phyloP scores from a whole-genome alignment of 2,797 vertebrate species.

The Sebastolobus altivelis region DNA sequence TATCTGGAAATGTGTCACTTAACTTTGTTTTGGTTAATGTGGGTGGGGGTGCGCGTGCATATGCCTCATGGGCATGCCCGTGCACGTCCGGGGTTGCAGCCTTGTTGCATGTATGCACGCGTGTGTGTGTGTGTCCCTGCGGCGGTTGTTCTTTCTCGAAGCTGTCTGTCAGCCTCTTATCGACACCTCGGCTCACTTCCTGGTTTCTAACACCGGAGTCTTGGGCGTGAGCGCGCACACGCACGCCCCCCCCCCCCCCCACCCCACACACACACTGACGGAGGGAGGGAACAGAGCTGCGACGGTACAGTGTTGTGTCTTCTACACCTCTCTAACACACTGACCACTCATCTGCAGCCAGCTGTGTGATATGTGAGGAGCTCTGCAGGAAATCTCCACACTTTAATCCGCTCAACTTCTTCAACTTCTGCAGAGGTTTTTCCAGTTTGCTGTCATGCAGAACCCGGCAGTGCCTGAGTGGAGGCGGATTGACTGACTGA shows the following conservation, averaged over 20 bases:
- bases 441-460: slow-evolving; percentile 6
- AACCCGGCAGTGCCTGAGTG: slow-evolving; percentile 28
- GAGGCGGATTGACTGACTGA: neutral
- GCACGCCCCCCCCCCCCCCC: neutral
- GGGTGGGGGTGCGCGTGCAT: neutral
- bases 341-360: neutral
- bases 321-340: neutral
- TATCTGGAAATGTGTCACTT: neutral
- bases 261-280: neutral
- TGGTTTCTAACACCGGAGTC: slow-evolving; percentile 53
- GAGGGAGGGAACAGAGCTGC: neutral
- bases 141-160: neutral
- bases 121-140: neutral
- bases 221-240: slow-evolving; percentile 9
- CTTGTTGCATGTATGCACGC: neutral
- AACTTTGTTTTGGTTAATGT: neutral
- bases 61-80: neutral
- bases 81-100: neutral
- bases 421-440: neutral
- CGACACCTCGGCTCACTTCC: slow-evolving; percentile 66
- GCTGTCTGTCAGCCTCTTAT: slow-evolving; percentile 41
- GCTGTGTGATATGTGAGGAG: neutral
- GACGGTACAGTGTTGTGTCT: neutral
- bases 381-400: neutral
- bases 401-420: neutral